phyloP scores from a whole-genome alignment of 2,888 invertebrate species.

The Brachyptera risi region DNA sequence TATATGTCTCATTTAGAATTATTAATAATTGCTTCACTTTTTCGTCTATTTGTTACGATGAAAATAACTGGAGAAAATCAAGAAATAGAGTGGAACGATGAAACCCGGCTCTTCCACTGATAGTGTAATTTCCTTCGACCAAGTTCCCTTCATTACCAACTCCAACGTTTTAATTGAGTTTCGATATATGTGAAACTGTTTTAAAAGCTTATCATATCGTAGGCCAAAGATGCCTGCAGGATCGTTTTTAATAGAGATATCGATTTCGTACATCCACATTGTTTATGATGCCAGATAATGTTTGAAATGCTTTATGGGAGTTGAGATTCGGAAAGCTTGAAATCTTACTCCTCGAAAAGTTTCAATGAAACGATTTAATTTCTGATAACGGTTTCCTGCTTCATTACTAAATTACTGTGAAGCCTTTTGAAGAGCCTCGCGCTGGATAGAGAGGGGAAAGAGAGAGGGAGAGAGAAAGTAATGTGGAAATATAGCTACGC shows the following conservation, averaged over 20 bases:
- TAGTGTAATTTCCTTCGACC: not conserved
- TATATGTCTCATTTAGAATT: no score
- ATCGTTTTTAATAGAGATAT: not conserved
- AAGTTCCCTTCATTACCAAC: not conserved
- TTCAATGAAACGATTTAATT: constrained; percentile 16
- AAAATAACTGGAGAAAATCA: no score
- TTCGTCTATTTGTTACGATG: no score
- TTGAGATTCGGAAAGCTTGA: constrained; percentile 5
- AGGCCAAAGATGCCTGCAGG: not conserved
- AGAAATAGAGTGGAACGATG: no score
- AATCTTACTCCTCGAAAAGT: constrained; percentile 13
- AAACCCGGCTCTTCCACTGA: not conserved
- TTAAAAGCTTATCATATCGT: not conserved
- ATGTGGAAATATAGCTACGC: not conserved
- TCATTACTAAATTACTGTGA: not conserved
- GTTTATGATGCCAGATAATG: constrained; percentile 7
- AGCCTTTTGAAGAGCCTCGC: no score
- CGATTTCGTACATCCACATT: not conserved
- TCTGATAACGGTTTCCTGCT: constrained; percentile 14
- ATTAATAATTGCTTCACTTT: no score
- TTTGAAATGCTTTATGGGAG: constrained; percentile 9
- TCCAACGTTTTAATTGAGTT: not conserved
- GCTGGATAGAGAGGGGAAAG: no score
- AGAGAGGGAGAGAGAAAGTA: not conserved
- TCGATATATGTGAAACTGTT: not conserved